Evolutionary conservation across 1,140 invertebrate species (phyloP).

Genomic region (Zaprionus capensis): DNA sequence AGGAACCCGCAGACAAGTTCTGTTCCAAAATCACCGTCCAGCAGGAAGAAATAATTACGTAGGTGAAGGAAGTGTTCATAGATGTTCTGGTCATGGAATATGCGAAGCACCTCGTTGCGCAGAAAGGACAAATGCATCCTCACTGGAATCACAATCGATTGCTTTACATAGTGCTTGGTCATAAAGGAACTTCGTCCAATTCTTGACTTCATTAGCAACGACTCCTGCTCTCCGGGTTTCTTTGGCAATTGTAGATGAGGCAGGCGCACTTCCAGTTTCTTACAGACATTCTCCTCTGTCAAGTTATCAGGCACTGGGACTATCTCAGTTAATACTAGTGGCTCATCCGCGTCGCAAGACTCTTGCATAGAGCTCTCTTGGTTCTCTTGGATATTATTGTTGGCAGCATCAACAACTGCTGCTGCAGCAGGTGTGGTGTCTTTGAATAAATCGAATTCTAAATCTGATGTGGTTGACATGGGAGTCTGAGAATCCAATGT

Average conservation of each 20-base stretch:
- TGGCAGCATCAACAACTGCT: slow-evolving; percentile 32
- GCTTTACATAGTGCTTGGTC: slow-evolving; percentile 87
- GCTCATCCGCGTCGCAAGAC: background rate
- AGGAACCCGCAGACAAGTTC: slow-evolving; percentile 89
- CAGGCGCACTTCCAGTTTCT: background rate
- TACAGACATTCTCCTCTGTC: too few species aligned
- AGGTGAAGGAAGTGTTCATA: slow-evolving; percentile 89
- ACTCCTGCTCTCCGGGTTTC: background rate
- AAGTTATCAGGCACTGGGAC: background rate
- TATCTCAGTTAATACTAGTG: too few species aligned
- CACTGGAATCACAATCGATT: slow-evolving; percentile 88
- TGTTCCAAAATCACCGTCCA: slow-evolving; percentile 91
- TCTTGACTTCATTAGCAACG: background rate
- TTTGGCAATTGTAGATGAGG: background rate
- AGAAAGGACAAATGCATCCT: slow-evolving; percentile 88
- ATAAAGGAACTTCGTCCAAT: slow-evolving; percentile 47
- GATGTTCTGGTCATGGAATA: slow-evolving; percentile 88
- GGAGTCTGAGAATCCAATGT: slow-evolving; percentile 41
- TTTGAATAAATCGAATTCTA: slow-evolving; percentile 9
- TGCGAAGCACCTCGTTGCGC: slow-evolving; percentile 89
- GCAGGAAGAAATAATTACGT: slow-evolving; percentile 90
- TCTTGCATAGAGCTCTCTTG: too few species aligned
- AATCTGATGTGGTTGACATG: slow-evolving; percentile 81
- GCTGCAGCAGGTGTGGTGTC: slow-evolving; percentile 5
- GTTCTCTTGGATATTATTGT: slow-evolving; percentile 19